Evolutionary conservation across 1,140 invertebrate species (phyloP).

Genomic region (Aphelenchoides besseyi): DNA sequence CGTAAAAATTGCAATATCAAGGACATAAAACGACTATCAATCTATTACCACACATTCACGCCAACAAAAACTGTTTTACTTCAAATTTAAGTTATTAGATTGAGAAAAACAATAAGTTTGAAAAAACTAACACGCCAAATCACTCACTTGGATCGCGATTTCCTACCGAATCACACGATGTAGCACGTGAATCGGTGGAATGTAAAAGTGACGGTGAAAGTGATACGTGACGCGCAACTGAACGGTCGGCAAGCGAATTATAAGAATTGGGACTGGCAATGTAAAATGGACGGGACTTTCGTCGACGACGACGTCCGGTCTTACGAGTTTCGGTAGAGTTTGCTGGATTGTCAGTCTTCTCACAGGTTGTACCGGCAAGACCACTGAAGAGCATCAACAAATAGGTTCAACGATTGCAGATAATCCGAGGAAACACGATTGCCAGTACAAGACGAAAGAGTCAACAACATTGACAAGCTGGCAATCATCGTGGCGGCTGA

Average conservation of each 20-base stretch:
- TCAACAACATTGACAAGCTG: constrained; percentile 15
- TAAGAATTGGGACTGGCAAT: neutral
- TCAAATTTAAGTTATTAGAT: no score
- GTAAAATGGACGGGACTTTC: neutral
- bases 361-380: neutral
- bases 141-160: neutral
- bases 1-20: no score
- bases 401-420: neutral
- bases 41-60: no score
- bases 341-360: neutral
- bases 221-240: constrained; percentile 14
- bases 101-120: no score
- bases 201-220: neutral
- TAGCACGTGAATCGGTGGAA: neutral
- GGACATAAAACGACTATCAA: neutral
- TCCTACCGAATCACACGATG: neutral
- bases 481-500: neutral
- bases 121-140: no score
- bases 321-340: neutral
- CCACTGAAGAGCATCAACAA: constrained; percentile 13
- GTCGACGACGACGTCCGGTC: neutral
- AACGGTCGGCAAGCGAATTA: neutral
- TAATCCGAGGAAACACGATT: neutral
- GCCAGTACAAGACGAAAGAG: neutral
- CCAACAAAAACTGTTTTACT: no score